Percentiles rank a stretch among this genome's conserved stretches.
Evolutionary conservation across 2,888 invertebrate genomes (phyloP).

Genomic region (Drosophila ustulata): DNA sequence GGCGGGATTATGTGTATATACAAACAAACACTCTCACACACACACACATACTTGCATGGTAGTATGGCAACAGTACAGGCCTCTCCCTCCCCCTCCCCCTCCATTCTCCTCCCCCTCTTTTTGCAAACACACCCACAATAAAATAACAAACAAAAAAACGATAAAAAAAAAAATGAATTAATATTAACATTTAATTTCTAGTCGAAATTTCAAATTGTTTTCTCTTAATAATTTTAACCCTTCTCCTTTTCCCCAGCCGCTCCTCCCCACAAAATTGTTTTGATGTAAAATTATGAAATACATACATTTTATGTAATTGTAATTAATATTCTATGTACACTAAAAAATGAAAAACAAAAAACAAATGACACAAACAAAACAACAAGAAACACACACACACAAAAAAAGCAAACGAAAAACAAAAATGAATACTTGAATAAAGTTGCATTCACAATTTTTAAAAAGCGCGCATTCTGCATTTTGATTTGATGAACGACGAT

Average conservation of each 20-base stretch:
- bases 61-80: constrained; percentile 39
- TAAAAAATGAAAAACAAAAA: constrained; percentile 34
- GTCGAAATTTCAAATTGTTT: constrained; percentile 82
- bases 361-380: constrained; percentile 46
- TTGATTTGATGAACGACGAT: background rate
- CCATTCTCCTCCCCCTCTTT: background rate
- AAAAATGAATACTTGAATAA: constrained; percentile 82
- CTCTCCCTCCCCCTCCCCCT: constrained; percentile 6
- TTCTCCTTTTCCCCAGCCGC: background rate
- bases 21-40: constrained; percentile 4
- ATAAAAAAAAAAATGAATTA: constrained; percentile 37
- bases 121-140: constrained; percentile 22
- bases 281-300: constrained; percentile 77
- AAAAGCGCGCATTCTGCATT: constrained; percentile 18
- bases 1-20: constrained; percentile 37
- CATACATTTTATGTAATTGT: constrained; percentile 73
- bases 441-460: constrained; percentile 84
- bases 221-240: constrained; percentile 40
- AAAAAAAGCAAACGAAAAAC: constrained; percentile 56
- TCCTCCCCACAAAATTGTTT: constrained; percentile 66
- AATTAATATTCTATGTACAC: constrained; percentile 80
- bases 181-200: constrained; percentile 82
- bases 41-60: constrained; percentile 13
- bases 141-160: constrained; percentile 10
- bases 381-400: constrained; percentile 31